Percentiles rank a stretch among this genome's conserved stretches.
phyloP scores from a whole-genome alignment of 2,888 invertebrate species.

The Perdita meconis region DNA sequence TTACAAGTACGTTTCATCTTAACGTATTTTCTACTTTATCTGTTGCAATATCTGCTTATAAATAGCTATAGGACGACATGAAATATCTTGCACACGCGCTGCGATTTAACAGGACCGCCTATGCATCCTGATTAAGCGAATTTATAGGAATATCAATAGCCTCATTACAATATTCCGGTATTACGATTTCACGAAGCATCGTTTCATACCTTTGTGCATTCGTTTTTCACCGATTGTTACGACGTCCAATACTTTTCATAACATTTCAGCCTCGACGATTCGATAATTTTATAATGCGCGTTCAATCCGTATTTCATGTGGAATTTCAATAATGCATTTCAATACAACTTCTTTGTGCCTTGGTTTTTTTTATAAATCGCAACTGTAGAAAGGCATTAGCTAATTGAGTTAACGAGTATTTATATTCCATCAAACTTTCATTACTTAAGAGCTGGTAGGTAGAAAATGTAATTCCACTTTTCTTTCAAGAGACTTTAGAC shows the following conservation, averaged over 20 bases:
- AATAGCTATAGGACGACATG: conserved; percentile 4
- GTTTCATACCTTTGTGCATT: neutral
- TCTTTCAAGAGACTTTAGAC: too few relatives aligned
- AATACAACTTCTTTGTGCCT: too few relatives aligned
- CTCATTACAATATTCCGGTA: conserved; percentile 40
- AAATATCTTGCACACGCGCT: conserved; percentile 23
- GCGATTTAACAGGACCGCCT: conserved; percentile 8
- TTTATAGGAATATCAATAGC: conserved; percentile 43
- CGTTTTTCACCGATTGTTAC: conserved; percentile 9
- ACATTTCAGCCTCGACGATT: neutral
- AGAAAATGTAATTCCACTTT: too few relatives aligned
- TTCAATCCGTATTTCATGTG: too few relatives aligned
- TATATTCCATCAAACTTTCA: too few relatives aligned
- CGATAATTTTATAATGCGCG: conserved; percentile 16
- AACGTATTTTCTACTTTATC: conserved; percentile 34
- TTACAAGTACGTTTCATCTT: conserved; percentile 23
- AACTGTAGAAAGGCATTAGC: too few relatives aligned
- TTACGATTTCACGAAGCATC: conserved; percentile 8
- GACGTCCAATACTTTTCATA: conserved; percentile 6
- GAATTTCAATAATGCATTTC: too few relatives aligned
- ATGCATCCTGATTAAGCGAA: conserved; percentile 32
- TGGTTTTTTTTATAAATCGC: too few relatives aligned
- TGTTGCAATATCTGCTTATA: conserved; percentile 20
- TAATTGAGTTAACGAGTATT: too few relatives aligned
- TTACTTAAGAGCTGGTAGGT: too few relatives aligned